Percentiles rank a stretch among this genome's conserved stretches.
Evolutionary conservation across 2,888 invertebrate genomes (phyloP).

Genomic region (Xiphydria camelus): DNA sequence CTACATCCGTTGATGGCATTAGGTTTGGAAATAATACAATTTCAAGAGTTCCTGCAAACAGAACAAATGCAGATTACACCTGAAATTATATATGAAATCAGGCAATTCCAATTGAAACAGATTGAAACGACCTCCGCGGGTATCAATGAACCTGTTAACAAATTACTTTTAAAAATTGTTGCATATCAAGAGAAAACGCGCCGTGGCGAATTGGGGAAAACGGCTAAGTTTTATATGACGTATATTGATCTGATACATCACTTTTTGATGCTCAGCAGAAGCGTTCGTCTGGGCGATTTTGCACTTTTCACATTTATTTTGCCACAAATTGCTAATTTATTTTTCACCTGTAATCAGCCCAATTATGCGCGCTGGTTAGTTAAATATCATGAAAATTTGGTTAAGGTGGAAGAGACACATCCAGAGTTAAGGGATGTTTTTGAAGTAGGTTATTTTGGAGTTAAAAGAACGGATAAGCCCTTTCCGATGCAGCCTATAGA

Average conservation of each 20-base stretch:
- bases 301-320: slow-evolving; percentile 11
- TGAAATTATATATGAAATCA: too few relatives aligned
- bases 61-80: too few relatives aligned
- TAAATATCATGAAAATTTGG: slow-evolving; percentile 16
- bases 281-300: slow-evolving; percentile 30
- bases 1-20: slow-evolving; percentile 27
- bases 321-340: slow-evolving; percentile 19
- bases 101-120: too few relatives aligned
- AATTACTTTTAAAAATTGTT: slow-evolving; percentile 24
- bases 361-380: slow-evolving; percentile 24
- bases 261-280: slow-evolving; percentile 34
- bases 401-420: slow-evolving; percentile 16
- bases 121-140: too few relatives aligned
- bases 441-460: slow-evolving; percentile 11
- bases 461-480: slow-evolving; percentile 12
- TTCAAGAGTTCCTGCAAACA: slow-evolving; percentile 26
- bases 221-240: slow-evolving; percentile 40
- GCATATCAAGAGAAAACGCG: slow-evolving; percentile 27
- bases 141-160: too few relatives aligned
- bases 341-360: slow-evolving; percentile 19
- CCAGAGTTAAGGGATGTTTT: slow-evolving; percentile 12
- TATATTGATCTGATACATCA: slow-evolving; percentile 36
- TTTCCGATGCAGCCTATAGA: slow-evolving; percentile 24
- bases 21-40: slow-evolving; percentile 32
- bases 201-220: slow-evolving; percentile 38